Evolutionary conservation across 2,888 invertebrate species (phyloP), one percentile per base, ranked within the genome.

Genomic region (Mallateleia sp.): DNA sequence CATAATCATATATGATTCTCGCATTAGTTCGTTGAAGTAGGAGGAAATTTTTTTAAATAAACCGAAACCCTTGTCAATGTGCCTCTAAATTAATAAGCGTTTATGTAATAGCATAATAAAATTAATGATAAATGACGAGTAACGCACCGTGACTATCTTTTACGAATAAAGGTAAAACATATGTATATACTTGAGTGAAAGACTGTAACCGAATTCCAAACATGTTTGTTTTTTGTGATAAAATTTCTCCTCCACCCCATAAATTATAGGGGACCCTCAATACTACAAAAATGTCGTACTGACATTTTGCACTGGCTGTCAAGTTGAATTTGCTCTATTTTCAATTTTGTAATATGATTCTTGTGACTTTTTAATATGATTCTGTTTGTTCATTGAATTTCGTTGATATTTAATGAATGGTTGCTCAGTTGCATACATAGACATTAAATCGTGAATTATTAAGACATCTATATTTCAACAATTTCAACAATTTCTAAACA

Each of bases 1-100:
- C 45, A 71, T 79, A 88, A 66, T 56, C 77, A 81, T 54, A 81
- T 69, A 90, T 87, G 90, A 90, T 93, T 80, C 91, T 90, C 88
- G 92, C 88, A 92, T 93, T 92, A 91, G 91, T 93, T 93, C 80
- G 85, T 93, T 92, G 89, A 92, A 79, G 91, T 93, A 93, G 92
- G 92, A 90, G 93, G 93, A 92, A 91, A 93, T 93, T 81, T 91
- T 90, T 91, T 91, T 91, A 93, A 90, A 92, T 91, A 91, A 93
- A 94, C 92, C 92, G 92, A 94, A 91, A 94, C 94, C 94, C 94
- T 94, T 94, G 94, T 94, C 93, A 92, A 94, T 94, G 94, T 94
- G 94, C 94, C 94, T 94, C 94, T 94, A 94, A 94, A 94, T 94
- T 94, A 91, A 93, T 94, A 94, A 94, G 94, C 92, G 92, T 94